A percentile compares a stretch with the other conserved stretches of the same genome.
These are phyloP conservation scores for Gasteruption jaculator DNA, from an alignment of 2,888 invertebrate species.

Conservation along the genomic window DNA sequence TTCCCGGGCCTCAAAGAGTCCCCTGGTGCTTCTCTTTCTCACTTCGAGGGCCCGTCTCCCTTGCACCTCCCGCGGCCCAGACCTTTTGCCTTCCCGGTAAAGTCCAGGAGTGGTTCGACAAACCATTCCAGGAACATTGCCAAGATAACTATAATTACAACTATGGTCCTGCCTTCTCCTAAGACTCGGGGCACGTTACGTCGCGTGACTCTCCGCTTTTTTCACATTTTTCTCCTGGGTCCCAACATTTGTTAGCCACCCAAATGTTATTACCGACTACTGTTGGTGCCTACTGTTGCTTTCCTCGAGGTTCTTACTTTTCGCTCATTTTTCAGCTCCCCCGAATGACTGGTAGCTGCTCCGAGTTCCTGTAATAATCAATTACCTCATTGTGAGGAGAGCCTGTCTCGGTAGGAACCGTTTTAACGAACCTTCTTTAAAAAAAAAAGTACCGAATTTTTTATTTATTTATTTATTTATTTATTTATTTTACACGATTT, in stretches of 20 bases:
- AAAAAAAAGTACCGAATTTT: background rate
- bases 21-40: conserved; percentile 18
- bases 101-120: conserved; percentile 31
- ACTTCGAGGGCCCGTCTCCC: conserved; percentile 11
- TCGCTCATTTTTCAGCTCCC: conserved; percentile 2
- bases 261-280: conserved; percentile 1
- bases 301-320: background rate
- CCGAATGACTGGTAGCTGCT: conserved; percentile 1
- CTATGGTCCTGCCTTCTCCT: conserved; percentile 29
- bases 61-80: conserved; percentile 20
- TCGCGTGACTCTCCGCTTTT: conserved; percentile 21
- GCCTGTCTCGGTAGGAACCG: background rate
- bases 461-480: conserved; percentile 1
- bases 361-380: conserved; percentile 3
- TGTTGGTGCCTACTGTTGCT: too few species aligned
- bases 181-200: conserved; percentile 24
- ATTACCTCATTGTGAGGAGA: background rate
- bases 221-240: conserved; percentile 9
- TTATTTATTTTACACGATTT: background rate
- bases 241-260: conserved; percentile 2
- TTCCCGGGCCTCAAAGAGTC: too few species aligned
- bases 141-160: conserved; percentile 39
- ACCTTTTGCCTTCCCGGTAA: conserved; percentile 35
- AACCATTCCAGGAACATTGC: conserved; percentile 39
- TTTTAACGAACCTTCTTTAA: background rate